A percentile compares a stretch with the other conserved stretches of the same genome.
Conservation (phyloP, 2,797 vertebrate genomes). For the Decapterus maruadsi region DNA sequence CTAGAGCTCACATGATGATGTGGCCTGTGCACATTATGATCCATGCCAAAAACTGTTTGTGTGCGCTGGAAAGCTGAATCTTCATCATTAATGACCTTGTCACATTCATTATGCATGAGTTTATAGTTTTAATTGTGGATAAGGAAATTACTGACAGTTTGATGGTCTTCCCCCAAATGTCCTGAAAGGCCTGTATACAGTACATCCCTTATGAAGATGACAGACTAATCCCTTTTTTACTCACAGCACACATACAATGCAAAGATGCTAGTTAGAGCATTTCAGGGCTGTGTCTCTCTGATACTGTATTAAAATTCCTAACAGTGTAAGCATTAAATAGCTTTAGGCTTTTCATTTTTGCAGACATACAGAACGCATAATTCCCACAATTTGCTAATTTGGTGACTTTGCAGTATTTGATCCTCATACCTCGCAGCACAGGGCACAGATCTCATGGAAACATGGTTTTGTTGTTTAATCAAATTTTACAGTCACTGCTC, state of each 20-base stretch:
- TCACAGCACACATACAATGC: slow-evolving; percentile 8
- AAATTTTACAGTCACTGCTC: slow-evolving; percentile 52
- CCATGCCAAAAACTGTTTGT: not conserved
- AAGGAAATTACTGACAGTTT: not conserved
- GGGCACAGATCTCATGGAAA: slow-evolving; percentile 25
- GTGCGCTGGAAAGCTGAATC: not conserved
- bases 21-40: not conserved
- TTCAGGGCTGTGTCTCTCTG: slow-evolving; percentile 17
- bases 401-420: slow-evolving; percentile 60
- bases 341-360: slow-evolving; percentile 60
- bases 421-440: slow-evolving; percentile 21
- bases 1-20: not conserved
- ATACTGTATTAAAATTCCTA: slow-evolving; percentile 50
- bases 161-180: not conserved
- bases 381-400: slow-evolving; percentile 59
- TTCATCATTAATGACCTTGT: not conserved
- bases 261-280: slow-evolving; percentile 51
- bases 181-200: not conserved
- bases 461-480: slow-evolving; percentile 60
- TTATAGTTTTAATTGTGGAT: not conserved
- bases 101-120: not conserved
- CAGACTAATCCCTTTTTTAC: slow-evolving; percentile 43
- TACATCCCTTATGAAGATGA: slow-evolving; percentile 7
- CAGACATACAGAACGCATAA: slow-evolving; percentile 47
- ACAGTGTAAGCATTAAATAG: slow-evolving; percentile 47